These are phyloP conservation scores for Mesoclemmys tuberculata DNA, from an alignment of 2,113 vertebrate genomes.

Conservation along the genomic window DNA sequence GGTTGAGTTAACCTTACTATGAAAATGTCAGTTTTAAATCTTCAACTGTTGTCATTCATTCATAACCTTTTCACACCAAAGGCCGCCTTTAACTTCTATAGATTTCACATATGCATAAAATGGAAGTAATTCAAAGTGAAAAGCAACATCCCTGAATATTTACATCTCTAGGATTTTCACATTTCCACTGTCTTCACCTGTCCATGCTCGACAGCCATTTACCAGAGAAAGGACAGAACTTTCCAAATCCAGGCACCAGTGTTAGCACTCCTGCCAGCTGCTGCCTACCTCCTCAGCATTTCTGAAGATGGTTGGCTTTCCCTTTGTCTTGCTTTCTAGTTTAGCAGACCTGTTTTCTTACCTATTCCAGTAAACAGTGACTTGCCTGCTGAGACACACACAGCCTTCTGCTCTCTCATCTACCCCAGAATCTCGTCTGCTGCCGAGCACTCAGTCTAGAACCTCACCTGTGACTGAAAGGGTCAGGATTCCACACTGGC, in stretches of 20 bases:
- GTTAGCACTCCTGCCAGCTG: background rate
- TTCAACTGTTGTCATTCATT: background rate
- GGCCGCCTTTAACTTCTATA: background rate
- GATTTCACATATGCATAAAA: background rate
- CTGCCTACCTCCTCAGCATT: background rate
- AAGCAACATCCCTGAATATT: background rate
- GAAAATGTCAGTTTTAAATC: background rate
- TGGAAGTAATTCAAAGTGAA: background rate
- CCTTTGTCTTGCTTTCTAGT: background rate
- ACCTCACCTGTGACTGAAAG: background rate
- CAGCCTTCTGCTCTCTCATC: conserved; percentile 1
- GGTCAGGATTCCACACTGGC: background rate
- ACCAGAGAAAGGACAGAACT: conserved; percentile 12
- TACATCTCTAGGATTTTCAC: background rate
- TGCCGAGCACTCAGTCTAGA: conserved; percentile 32
- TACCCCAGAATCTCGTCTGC: background rate
- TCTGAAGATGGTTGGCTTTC: background rate
- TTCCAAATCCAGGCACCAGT: background rate
- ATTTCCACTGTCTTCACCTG: conserved; percentile 1
- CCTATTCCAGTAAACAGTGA: background rate
- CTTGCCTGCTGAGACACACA: background rate
- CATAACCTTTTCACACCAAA: background rate
- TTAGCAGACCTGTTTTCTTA: conserved; percentile 15
- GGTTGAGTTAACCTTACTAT: background rate
- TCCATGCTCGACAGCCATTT: background rate